Conservation (phyloP, 2,113 vertebrate species). For the Pelusios castaneus region DNA sequence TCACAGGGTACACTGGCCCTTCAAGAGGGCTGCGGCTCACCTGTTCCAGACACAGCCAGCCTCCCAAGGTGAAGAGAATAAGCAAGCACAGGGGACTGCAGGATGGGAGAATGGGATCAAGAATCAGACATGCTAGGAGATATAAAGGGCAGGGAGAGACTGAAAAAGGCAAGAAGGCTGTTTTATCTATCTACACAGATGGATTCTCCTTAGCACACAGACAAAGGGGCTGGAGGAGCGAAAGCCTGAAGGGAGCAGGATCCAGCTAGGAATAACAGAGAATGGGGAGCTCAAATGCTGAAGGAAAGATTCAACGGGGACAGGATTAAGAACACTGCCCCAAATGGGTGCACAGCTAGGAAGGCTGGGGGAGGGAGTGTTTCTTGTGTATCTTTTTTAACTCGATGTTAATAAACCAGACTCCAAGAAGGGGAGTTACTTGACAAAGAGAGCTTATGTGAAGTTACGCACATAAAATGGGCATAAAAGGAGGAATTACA, state of each 20-base stretch:
- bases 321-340: neutral
- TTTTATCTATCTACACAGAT: neutral
- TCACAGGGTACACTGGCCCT: neutral
- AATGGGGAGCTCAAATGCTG: neutral
- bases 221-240: neutral
- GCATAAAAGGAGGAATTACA: conserved; percentile 7
- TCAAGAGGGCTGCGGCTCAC: neutral
- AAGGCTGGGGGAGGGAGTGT: neutral
- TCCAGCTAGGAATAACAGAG: neutral
- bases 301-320: neutral
- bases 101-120: neutral
- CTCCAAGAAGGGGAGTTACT: neutral
- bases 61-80: neutral
- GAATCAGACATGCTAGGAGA: neutral
- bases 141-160: neutral
- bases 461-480: neutral
- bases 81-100: neutral
- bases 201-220: neutral
- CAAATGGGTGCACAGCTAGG: neutral
- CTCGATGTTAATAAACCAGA: neutral
- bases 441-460: neutral
- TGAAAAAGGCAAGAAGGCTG: neutral
- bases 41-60: neutral
- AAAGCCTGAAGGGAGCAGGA: neutral
- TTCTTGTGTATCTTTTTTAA: neutral